Evolutionary conservation across 2,888 invertebrate species (phyloP).

Genomic region (Sarcophaga carnaria): DNA sequence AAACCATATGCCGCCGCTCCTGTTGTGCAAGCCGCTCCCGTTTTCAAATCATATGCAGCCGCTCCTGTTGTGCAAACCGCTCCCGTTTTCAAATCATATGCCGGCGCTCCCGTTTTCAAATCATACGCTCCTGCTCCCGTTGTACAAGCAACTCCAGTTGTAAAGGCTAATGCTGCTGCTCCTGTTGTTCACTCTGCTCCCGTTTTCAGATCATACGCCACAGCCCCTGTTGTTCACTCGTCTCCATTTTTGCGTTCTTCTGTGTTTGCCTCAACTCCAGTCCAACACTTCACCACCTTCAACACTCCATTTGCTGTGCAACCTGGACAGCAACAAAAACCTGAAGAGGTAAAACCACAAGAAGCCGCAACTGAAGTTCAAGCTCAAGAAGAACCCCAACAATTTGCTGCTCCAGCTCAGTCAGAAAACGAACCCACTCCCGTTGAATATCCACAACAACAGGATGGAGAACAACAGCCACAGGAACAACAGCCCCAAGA

Average conservation of each 20-base stretch:
- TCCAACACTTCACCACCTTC: constrained; percentile 41
- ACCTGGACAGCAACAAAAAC: constrained; percentile 14
- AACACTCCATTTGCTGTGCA: constrained; percentile 37
- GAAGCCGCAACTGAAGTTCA: constrained; percentile 47
- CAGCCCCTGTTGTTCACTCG: too few relatives aligned
- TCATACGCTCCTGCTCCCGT: constrained; percentile 16
- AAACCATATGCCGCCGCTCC: constrained; percentile 15
- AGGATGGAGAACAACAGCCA: constrained; percentile 55
- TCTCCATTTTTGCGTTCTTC: constrained; percentile 18
- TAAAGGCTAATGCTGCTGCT: constrained; percentile 5
- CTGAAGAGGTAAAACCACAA: constrained; percentile 39
- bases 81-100: constrained; percentile 31
- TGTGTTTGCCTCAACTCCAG: constrained; percentile 31
- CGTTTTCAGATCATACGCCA: too few relatives aligned
- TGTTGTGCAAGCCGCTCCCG: constrained; percentile 19
- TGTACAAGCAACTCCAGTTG: constrained; percentile 5
- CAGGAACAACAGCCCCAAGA: constrained; percentile 59
- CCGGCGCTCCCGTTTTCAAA: constrained; percentile 34
- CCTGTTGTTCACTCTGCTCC: neutral
- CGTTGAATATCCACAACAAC: constrained; percentile 73
- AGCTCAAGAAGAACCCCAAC: constrained; percentile 52
- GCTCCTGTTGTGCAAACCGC: constrained; percentile 17
- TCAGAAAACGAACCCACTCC: constrained; percentile 72
- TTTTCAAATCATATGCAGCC: constrained; percentile 11
- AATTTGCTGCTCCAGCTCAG: constrained; percentile 51